Evolutionary conservation across 2,888 invertebrate genomes (phyloP).

Genomic region (Glyphotaelius pellucidus): DNA sequence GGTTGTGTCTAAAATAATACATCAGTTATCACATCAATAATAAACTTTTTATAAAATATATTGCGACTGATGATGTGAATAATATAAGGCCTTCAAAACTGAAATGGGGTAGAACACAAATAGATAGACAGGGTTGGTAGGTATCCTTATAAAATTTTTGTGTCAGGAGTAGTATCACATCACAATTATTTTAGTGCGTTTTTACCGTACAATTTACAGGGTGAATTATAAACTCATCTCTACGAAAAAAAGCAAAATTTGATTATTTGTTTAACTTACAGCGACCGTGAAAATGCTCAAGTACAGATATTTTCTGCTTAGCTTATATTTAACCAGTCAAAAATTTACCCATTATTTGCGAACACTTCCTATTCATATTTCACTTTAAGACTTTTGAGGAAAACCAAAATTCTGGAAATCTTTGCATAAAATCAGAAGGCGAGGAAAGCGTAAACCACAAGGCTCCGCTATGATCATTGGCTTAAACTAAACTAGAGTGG

Average conservation of each 20-base stretch:
- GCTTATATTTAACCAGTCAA: background rate
- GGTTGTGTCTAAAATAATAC: background rate
- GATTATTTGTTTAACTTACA: background rate
- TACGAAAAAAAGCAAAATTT: too few species aligned
- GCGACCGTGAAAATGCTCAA: background rate
- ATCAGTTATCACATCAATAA: background rate
- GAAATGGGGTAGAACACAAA: background rate
- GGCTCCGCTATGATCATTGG: background rate
- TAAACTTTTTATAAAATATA: background rate
- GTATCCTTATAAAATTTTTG: background rate
- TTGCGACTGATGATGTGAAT: background rate
- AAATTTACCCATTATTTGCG: background rate
- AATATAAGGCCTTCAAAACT: background rate
- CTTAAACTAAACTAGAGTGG: background rate
- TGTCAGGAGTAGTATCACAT: background rate
- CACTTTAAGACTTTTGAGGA: background rate
- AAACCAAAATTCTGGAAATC: background rate
- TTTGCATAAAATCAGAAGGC: conserved; percentile 26
- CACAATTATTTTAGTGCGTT: background rate
- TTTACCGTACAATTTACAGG: background rate
- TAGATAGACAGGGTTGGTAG: background rate
- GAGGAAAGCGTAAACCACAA: background rate
- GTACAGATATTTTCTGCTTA: background rate
- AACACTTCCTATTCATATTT: background rate
- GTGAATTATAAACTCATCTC: background rate